A percentile compares a stretch with the other conserved stretches of the same genome.
Evolutionary conservation across 1,140 invertebrate genomes (phyloP).

Genomic region (Elysia chlorotica): DNA sequence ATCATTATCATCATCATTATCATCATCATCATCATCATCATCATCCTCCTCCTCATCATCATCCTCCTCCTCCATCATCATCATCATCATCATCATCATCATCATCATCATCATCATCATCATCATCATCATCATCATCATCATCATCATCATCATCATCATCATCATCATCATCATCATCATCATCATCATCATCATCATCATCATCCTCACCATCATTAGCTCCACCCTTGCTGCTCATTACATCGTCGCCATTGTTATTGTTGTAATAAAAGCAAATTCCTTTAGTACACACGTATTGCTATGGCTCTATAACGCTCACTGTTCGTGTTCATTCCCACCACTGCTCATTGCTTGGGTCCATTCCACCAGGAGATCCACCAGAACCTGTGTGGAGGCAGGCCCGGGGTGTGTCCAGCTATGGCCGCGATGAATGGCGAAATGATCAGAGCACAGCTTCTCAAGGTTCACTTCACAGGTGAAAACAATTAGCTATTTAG

Average conservation of each 20-base stretch:
- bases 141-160: not conserved
- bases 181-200: not conserved
- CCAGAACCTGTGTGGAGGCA: slow-evolving; percentile 72
- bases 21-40: not conserved
- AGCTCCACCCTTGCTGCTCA: too few species aligned
- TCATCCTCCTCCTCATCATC: too few species aligned
- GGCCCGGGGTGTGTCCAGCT: slow-evolving; percentile 77
- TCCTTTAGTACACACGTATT: too few species aligned
- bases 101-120: not conserved
- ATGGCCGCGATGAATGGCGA: slow-evolving; percentile 89
- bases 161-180: not conserved
- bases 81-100: not conserved
- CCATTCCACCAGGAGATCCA: slow-evolving; percentile 71
- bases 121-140: not conserved
- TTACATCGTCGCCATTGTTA: too few species aligned
- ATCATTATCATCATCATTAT: not conserved
- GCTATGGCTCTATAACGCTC: too few species aligned
- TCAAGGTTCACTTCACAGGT: slow-evolving; percentile 85
- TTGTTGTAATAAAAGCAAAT: too few species aligned
- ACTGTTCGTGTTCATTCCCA: too few species aligned
- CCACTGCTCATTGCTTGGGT: not conserved
- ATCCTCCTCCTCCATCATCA: not conserved
- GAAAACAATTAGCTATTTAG: too few species aligned
- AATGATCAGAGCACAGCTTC: slow-evolving; percentile 79
- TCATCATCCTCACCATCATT: not conserved